Percentiles rank a stretch among this genome's conserved stretches.
These are phyloP conservation scores for Macrostomum cliftonense DNA, from an alignment of 2,888 invertebrate species.

Conservation along the genomic window DNA sequence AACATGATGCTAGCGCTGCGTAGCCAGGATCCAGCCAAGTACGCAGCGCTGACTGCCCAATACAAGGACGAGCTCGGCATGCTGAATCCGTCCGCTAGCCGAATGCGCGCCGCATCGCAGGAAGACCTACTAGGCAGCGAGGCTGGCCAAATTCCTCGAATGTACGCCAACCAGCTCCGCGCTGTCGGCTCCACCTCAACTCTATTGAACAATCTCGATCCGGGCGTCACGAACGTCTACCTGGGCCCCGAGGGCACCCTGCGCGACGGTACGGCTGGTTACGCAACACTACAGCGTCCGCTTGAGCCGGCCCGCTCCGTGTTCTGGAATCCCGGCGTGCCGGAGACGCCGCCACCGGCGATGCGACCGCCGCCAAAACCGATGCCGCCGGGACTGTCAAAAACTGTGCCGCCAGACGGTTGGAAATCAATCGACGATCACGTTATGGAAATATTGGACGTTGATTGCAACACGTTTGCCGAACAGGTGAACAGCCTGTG, in stretches of 20 bases:
- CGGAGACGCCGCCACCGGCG: conserved; percentile 5
- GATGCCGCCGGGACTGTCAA: conserved; percentile 3
- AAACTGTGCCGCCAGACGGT: not conserved
- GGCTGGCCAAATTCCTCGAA: not conserved
- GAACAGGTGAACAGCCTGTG: too few species aligned
- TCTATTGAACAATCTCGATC: too few species aligned
- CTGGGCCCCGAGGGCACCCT: too few species aligned
- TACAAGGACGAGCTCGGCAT: conserved; percentile 3
- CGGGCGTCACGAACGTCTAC: too few species aligned
- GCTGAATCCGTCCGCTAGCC: too few species aligned
- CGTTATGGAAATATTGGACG: not conserved
- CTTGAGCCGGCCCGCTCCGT: not conserved
- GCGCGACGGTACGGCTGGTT: too few species aligned
- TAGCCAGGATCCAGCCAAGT: conserved; percentile 1
- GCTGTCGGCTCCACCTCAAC: not conserved
- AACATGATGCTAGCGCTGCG: conserved; percentile 1
- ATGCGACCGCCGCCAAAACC: conserved; percentile 4
- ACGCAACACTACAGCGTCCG: too few species aligned
- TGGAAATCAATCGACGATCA: conserved; percentile 1
- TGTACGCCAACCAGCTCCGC: conserved; percentile 1
- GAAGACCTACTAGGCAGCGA: not conserved
- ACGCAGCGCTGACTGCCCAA: conserved; percentile 1
- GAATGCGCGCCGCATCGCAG: too few species aligned
- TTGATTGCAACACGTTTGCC: too few species aligned
- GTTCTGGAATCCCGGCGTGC: conserved; percentile 3